Evolutionary conservation across 2,113 vertebrate species (phyloP), one percentile per base, ranked within the genome.

Genomic region (Clupea harengus): DNA sequence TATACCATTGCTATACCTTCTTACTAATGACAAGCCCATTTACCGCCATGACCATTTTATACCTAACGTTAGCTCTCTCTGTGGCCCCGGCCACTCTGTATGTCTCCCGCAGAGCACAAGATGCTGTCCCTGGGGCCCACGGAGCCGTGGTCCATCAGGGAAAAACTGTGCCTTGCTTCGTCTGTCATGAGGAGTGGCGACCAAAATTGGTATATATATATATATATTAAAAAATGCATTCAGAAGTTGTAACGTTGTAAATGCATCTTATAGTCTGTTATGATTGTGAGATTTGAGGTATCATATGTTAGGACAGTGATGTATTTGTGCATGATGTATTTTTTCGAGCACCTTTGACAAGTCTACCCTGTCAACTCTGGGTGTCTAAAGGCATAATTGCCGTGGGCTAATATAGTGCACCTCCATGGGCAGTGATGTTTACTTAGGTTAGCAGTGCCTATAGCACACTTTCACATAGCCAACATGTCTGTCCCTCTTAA

Each of bases 111-210:
- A 99, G 98, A 99, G 92, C 98, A 99, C 93, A 99, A 99, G 89
- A 94, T 99, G 85, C 91, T 97, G 92, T 96, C 96, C 89, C 94
- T 96, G 84, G 98, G 98, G 32, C 98, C 98, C 4, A 99, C 97
- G 0, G 98, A 99, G 90, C 97, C 97, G 0, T 99, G 98, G 98
- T 99, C 98, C 9, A 94, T 99, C 89, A 95, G 97, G 75, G 98
- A 99, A 93, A 99, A 99, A 84, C 93, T 99, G 44, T 99, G 98
- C 89, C 96, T 99, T 90, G 98, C 98, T 2, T 99, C 98, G 45
- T 99, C 98, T 17, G 98, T 99, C 49, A 98, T 99, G 98, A 96
- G 98, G 88, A 99, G 98, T 72, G 98, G 98, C 1, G 98, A 99
- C 95, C 98, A 99, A 92, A 99, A 99, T 93, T 99, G 98, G 98